phyloP scores from a whole-genome alignment of 2,113 vertebrate species.

The Limanda limanda region DNA sequence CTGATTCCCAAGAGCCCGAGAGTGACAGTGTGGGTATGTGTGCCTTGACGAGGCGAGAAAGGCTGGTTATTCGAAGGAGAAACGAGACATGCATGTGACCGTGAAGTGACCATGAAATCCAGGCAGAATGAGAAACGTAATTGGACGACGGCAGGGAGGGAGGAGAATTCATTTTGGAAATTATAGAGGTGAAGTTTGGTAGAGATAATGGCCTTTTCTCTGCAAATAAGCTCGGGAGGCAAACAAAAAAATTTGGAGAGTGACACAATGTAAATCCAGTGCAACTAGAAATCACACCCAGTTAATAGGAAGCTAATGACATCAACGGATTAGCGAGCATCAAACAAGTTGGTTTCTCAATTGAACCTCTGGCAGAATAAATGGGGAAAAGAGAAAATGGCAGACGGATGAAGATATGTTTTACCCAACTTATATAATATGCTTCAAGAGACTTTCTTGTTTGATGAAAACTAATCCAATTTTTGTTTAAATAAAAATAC shows the following conservation, averaged over 20 bases:
- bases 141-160: conserved; percentile 63
- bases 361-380: conserved; percentile 14
- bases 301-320: conserved; percentile 67
- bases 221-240: conserved; percentile 46
- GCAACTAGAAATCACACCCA: conserved; percentile 60
- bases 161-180: conserved; percentile 72
- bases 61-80: conserved; percentile 45
- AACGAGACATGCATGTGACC: conserved; percentile 50
- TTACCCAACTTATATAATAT: neutral
- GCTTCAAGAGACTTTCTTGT: neutral
- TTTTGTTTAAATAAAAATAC: neutral
- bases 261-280: conserved; percentile 52
- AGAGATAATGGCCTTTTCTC: conserved; percentile 53
- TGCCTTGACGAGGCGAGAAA: conserved; percentile 38
- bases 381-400: conserved; percentile 5
- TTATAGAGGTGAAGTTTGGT: conserved; percentile 68
- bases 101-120: conserved; percentile 76
- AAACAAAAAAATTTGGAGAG: conserved; percentile 41
- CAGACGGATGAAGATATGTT: neutral
- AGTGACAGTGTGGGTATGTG: neutral
- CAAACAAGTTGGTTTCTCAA: conserved; percentile 43
- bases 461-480: neutral
- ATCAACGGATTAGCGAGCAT: conserved; percentile 62
- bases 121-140: conserved; percentile 75
- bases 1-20: neutral